These are phyloP conservation scores for Hydraecia micacea DNA, from an alignment of 2,888 invertebrate genomes.

Conservation along the genomic window DNA sequence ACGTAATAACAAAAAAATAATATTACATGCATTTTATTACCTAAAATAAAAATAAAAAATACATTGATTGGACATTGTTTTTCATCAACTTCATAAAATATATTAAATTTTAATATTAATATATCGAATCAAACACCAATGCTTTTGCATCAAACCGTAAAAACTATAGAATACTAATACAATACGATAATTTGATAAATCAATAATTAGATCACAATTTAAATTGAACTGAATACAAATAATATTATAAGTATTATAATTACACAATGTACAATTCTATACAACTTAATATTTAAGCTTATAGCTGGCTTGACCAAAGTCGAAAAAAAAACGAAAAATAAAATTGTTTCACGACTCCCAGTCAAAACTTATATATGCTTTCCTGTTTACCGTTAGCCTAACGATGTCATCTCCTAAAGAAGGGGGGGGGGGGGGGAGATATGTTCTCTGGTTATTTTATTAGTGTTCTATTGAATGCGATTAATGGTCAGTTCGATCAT, in stretches of 20 bases:
- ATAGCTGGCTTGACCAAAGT: conserved; percentile 31
- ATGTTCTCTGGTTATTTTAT: not conserved
- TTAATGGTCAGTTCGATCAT: not conserved
- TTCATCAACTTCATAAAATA: conserved; percentile 5
- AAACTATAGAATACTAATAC: conserved; percentile 34
- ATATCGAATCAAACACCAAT: conserved; percentile 14
- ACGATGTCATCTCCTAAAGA: not conserved
- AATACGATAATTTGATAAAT: conserved; percentile 53
- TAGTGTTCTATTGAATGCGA: not conserved
- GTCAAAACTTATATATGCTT: not conserved
- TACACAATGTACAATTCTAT: conserved; percentile 67
- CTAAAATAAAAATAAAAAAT: conserved; percentile 12
- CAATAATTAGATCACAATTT: conserved; percentile 47
- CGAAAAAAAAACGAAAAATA: not conserved
- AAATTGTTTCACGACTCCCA: not conserved
- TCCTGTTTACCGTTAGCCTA: not conserved
- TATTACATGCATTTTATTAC: not conserved
- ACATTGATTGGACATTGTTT: not conserved
- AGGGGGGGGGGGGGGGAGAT: not conserved
- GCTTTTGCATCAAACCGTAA: conserved; percentile 40
- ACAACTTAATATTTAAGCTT: conserved; percentile 63
- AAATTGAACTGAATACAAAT: conserved; percentile 51
- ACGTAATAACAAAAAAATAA: not conserved
- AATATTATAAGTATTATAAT: conserved; percentile 56
- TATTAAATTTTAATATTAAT: not conserved